Percentiles rank a stretch among this genome's conserved stretches.
phyloP scores from a whole-genome alignment of 2,113 vertebrate species.

The Oncorhynchus kisutch region DNA sequence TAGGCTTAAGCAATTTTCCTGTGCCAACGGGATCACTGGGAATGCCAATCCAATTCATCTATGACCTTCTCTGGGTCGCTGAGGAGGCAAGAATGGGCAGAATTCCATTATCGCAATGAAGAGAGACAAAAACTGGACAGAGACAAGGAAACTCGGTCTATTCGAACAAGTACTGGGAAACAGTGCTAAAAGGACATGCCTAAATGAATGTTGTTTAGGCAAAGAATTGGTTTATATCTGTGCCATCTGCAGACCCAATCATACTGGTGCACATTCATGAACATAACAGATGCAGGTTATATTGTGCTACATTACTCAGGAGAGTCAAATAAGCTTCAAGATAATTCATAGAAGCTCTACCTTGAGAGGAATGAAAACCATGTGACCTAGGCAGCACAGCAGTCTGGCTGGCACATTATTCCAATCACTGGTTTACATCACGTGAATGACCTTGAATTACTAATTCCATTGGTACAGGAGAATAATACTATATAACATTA shows the following conservation, averaged over 20 bases:
- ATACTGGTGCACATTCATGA: not conserved
- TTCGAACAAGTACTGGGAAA: no score
- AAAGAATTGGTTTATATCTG: no score
- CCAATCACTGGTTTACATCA: not conserved
- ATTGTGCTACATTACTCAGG: not conserved
- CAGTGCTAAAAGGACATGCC: no score
- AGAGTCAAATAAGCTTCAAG: not conserved
- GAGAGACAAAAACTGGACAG: not conserved
- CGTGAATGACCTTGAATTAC: not conserved
- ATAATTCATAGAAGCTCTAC: not conserved
- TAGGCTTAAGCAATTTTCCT: slow-evolving; percentile 42
- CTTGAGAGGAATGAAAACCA: not conserved
- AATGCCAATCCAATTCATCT: slow-evolving; percentile 60
- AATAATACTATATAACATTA: not conserved
- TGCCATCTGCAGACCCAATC: no score
- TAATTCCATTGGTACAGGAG: not conserved
- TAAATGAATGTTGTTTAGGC: no score
- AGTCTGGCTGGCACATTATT: not conserved
- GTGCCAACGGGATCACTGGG: slow-evolving; percentile 41
- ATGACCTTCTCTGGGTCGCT: slow-evolving; percentile 42
- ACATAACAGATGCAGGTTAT: not conserved
- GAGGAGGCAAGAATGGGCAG: slow-evolving; percentile 27
- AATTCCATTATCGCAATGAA: slow-evolving; percentile 41
- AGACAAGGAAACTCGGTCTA: not conserved
- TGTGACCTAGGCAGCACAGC: not conserved